Percentiles rank a stretch among this genome's conserved stretches.
Conservation (phyloP, 2,888 invertebrate genomes). For the Tipula confusa region DNA sequence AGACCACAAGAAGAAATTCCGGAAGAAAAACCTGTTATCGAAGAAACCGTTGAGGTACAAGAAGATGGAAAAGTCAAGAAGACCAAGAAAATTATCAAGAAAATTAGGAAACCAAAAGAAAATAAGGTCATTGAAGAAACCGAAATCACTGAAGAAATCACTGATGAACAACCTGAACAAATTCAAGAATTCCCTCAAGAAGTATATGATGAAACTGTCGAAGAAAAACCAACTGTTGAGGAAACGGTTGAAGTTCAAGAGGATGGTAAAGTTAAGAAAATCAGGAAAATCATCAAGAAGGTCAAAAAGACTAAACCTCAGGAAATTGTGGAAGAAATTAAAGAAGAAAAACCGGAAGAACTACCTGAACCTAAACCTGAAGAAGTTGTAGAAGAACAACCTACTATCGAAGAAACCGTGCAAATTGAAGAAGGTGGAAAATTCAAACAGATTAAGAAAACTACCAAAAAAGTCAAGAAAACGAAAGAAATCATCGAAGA, state of each 20-base stretch:
- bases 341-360: neutral
- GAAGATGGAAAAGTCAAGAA: neutral
- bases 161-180: neutral
- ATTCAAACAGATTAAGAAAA: neutral
- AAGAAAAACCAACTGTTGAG: neutral
- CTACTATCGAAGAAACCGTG: neutral
- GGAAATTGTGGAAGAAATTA: neutral
- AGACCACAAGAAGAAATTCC: neutral
- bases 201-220: neutral
- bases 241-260: constrained; percentile 5
- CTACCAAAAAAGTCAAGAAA: neutral
- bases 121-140: neutral
- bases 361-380: neutral
- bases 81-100: neutral
- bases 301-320: neutral
- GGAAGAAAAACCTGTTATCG: neutral
- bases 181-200: neutral
- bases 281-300: neutral
- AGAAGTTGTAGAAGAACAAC: neutral
- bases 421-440: neutral
- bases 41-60: neutral
- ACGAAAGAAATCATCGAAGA: neutral
- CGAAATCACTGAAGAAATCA: neutral
- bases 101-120: neutral
- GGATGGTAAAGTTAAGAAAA: neutral